Percentiles rank a stretch among this genome's conserved stretches.
Evolutionary conservation across 1,140 invertebrate species (phyloP).

Genomic region (Sycophila sp.): DNA sequence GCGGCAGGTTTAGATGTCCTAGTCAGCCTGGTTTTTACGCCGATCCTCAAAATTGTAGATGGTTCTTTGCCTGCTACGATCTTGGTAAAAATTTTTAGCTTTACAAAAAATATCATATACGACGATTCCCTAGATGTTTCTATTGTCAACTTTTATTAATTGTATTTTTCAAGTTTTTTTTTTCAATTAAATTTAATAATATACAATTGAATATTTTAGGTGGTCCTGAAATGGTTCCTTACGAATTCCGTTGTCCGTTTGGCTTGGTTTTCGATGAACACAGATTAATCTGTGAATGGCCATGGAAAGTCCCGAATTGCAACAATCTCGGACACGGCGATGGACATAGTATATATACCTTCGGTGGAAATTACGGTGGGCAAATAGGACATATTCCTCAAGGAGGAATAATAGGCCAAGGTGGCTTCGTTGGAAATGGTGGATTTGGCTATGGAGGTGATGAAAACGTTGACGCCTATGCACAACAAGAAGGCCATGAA

Average conservation of each 20-base stretch:
- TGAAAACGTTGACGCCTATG: neutral
- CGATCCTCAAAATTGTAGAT: conserved; percentile 84
- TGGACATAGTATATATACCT: neutral
- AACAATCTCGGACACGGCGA: conserved; percentile 46
- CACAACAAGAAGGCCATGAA: neutral
- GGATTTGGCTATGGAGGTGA: conserved; percentile 27
- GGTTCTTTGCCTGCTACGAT: conserved; percentile 87
- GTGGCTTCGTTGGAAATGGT: conserved; percentile 15
- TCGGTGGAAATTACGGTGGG: neutral
- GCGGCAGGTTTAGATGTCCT: conserved; percentile 73
- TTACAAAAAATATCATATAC: neutral
- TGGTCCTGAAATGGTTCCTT: conserved; percentile 70
- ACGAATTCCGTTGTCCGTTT: conserved; percentile 86
- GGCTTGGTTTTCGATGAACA: conserved; percentile 82
- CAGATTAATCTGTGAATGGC: conserved; percentile 81
- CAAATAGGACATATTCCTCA: neutral
- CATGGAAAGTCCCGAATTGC: conserved; percentile 80
- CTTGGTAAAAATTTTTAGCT: conserved; percentile 67
- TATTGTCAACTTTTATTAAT: conserved; percentile 1
- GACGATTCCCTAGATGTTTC: no score
- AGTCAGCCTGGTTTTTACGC: conserved; percentile 75
- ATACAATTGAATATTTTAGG: conserved; percentile 44
- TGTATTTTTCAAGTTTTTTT: conserved; percentile 9
- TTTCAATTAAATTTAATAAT: neutral
- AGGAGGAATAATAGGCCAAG: conserved; percentile 16